Evolutionary conservation across 2,888 invertebrate species (phyloP).

Genomic region (Acrobasis suavella): DNA sequence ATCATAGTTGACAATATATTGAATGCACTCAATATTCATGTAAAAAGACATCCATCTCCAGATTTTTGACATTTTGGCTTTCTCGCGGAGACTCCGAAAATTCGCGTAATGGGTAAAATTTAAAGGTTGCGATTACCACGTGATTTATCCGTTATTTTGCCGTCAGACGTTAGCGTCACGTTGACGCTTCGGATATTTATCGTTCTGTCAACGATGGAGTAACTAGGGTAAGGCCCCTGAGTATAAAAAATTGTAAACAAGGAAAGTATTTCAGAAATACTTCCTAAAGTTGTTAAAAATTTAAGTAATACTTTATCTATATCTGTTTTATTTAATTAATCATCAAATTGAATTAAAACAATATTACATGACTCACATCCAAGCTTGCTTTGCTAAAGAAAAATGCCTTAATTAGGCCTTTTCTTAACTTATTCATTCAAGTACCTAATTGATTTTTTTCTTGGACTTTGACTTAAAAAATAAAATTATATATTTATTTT

Average conservation of each 20-base stretch:
- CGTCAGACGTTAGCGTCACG: conserved; percentile 35
- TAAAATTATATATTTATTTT: too few relatives aligned
- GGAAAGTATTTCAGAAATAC: not conserved
- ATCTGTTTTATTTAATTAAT: too few relatives aligned
- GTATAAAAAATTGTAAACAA: not conserved
- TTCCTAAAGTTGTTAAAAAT: not conserved
- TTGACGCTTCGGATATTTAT: conserved; percentile 6
- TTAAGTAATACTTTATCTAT: too few relatives aligned
- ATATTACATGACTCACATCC: too few relatives aligned
- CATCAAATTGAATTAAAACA: too few relatives aligned
- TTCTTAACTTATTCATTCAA: too few relatives aligned
- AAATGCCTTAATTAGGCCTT: too few relatives aligned
- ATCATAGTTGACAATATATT: too few relatives aligned
- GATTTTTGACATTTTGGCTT: conserved; percentile 58
- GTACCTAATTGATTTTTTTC: too few relatives aligned
- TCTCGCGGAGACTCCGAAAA: conserved; percentile 43
- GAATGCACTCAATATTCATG: too few relatives aligned
- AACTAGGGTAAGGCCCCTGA: not conserved
- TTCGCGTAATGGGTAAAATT: conserved; percentile 57
- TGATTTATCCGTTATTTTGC: conserved; percentile 67
- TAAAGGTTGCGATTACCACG: conserved; percentile 61
- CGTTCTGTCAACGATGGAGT: not conserved
- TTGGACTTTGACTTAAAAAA: too few relatives aligned
- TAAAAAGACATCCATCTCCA: conserved; percentile 21
- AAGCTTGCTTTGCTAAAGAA: too few relatives aligned